Percentiles rank a stretch among this genome's conserved stretches.
Evolutionary conservation across 2,113 vertebrate genomes (phyloP).

Genomic region (Microtus richardsoni): DNA sequence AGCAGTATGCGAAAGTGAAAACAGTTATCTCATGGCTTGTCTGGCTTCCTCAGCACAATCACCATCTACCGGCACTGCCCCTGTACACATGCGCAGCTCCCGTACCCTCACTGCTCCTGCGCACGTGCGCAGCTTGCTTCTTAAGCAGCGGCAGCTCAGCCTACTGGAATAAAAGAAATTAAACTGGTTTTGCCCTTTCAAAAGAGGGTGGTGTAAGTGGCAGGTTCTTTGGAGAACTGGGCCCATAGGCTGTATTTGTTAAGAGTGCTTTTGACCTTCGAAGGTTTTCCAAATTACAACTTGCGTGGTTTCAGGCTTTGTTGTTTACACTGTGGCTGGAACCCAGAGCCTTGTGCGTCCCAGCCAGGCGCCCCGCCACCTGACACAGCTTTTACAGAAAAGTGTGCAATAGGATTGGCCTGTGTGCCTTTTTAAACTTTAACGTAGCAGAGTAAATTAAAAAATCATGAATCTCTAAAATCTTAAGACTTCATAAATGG

Average conservation of each 20-base stretch:
- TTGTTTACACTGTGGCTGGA: neutral
- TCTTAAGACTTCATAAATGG: neutral
- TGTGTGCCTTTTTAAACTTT: neutral
- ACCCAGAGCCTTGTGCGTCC: neutral
- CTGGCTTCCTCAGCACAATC: neutral
- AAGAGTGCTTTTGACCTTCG: neutral
- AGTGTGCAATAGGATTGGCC: neutral
- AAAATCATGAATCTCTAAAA: neutral
- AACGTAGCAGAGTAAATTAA: conserved; percentile 13
- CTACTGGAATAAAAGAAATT: neutral
- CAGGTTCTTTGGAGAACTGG: neutral
- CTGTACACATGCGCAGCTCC: neutral
- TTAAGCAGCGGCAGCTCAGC: neutral
- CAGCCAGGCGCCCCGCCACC: neutral
- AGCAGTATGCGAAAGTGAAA: neutral
- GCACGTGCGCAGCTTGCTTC: neutral
- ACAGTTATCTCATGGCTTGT: conserved; percentile 24
- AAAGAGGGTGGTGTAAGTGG: neutral
- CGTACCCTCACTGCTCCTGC: no score
- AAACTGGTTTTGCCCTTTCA: neutral
- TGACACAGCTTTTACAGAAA: neutral
- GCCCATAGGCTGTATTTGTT: neutral
- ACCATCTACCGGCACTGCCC: no score
- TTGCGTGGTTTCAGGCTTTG: neutral
- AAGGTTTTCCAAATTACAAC: conserved; percentile 23